Percentiles rank a stretch among this genome's conserved stretches.
Evolutionary conservation across 2,113 vertebrate genomes (phyloP).

Genomic region (Chamaea fasciata): DNA sequence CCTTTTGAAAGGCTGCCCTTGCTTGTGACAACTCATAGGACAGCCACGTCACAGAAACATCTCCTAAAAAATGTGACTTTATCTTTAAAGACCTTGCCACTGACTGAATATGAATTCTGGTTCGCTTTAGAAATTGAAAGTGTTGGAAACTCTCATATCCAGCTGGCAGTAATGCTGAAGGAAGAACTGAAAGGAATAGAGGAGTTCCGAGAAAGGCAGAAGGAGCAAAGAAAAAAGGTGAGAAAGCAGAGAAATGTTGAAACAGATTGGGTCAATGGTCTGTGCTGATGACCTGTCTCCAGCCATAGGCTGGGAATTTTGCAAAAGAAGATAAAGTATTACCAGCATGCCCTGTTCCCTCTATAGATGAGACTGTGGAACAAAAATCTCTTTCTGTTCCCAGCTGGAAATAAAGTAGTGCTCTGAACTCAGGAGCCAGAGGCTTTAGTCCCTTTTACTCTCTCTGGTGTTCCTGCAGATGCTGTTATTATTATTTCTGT

Average conservation of each 20-base stretch:
- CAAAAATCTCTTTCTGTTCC: not conserved
- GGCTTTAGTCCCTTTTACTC: not conserved
- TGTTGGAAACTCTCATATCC: conserved; percentile 87
- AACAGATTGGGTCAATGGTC: not conserved
- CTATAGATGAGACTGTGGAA: not conserved
- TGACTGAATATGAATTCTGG: not conserved
- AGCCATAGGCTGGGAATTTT: not conserved
- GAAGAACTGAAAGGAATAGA: conserved; percentile 90
- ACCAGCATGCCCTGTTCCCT: not conserved
- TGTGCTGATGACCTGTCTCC: not conserved
- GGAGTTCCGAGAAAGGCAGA: conserved; percentile 90
- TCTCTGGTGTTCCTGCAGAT: not conserved
- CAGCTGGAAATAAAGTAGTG: not conserved
- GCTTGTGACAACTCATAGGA: not conserved
- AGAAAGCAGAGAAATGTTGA: not conserved
- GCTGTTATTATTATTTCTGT: not conserved
- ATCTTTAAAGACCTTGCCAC: not conserved
- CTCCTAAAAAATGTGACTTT: not conserved
- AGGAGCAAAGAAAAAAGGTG: conserved; percentile 94
- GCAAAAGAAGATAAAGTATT: not conserved
- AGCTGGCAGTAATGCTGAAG: conserved; percentile 80
- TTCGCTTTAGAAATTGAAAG: conserved; percentile 84
- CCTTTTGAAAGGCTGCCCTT: not conserved
- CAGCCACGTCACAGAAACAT: not conserved
- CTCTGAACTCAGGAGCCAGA: not conserved